Evolutionary conservation across 2,888 invertebrate species (phyloP), one percentile per base, ranked within the genome.

Genomic region (Thymelicus acteon): DNA sequence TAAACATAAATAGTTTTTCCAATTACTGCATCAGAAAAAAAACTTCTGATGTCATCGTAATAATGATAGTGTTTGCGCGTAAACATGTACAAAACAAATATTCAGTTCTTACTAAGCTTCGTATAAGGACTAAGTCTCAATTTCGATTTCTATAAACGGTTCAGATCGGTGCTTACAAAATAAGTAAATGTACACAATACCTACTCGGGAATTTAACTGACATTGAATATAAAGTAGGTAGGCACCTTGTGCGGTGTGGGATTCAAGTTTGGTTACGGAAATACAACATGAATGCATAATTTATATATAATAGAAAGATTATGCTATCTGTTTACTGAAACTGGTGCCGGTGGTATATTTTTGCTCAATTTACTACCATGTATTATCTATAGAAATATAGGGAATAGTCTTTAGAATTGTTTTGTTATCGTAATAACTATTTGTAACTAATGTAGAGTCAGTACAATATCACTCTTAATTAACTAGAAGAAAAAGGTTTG

Each of bases 261-360:
- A 63, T 72, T 60, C 64, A 63, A 64, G 67, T 72, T 72, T 67
- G 60, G 62, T 40, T 47, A 48, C 67, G 67, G 63, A 67, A 63
- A 67, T 62, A 67, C 62, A 54, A 19, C 57, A 6, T 63, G 62
- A 66, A 67, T 67, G 63, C 71, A 71, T 65, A 71, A 77, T 76
- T 78, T 73, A 79, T 78, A 75, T 79, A 77, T 69, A 75, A 80
- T 73, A 75, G 77, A 77, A 79, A 79, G 79, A 79, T 78, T 70
- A 60, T 70, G 48, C 58, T 70, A 70, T 70, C 69, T 64, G 24
- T 58, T 39, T 40, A 52, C 54, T 49, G 48, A 64, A 60, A 57
- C 48, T 13, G 48, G 69, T 48, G 3, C 49, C 24, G 47, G 8
- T 40, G 54, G 54, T 54, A 24, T 54, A 24, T 54, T 54, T 54